phyloP scores from a whole-genome alignment of 2,797 vertebrate genomes.

The Periophthalmus magnuspinnatus region DNA sequence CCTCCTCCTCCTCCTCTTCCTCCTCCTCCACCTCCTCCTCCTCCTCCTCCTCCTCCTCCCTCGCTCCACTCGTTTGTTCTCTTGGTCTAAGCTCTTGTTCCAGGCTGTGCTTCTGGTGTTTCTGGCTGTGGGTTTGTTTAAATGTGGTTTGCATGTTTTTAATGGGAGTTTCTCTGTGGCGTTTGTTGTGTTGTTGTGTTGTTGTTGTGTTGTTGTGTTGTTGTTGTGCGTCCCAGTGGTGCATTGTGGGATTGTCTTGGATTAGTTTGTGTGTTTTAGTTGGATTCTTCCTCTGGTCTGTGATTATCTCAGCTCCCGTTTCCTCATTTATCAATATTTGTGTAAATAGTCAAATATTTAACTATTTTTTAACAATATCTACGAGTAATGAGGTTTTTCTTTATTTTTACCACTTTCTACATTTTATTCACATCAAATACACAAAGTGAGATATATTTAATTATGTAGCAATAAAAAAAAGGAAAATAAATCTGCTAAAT shows the following conservation, averaged over 20 bases:
- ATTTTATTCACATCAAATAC: too few relatives aligned
- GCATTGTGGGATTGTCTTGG: conserved; percentile 12
- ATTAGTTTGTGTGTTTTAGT: conserved; percentile 10
- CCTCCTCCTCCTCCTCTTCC: conserved; percentile 44
- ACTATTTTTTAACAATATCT: not conserved
- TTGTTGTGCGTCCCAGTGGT: conserved; percentile 16
- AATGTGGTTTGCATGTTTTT: conserved; percentile 12
- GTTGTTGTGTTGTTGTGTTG: too few relatives aligned
- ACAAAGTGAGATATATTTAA: too few relatives aligned
- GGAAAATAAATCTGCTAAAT: too few relatives aligned
- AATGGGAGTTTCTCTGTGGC: conserved; percentile 17
- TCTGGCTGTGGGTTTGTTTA: conserved; percentile 33
- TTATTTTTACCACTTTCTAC: too few relatives aligned
- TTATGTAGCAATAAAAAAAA: too few relatives aligned
- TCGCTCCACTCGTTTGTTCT: conserved; percentile 51
- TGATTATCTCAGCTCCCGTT: conserved; percentile 21
- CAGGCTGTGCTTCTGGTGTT: conserved; percentile 19
- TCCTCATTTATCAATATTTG: conserved; percentile 11
- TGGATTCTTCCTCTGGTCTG: not conserved
- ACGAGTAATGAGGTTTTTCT: too few relatives aligned
- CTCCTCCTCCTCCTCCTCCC: conserved; percentile 43
- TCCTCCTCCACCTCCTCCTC: conserved; percentile 18
- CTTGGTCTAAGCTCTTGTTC: conserved; percentile 28
- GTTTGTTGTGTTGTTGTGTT: too few relatives aligned
- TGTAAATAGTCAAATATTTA: conserved; percentile 16